Percentiles rank a stretch among this genome's conserved stretches.
Conservation (phyloP, 2,888 invertebrate species). For the Sympetrum striolatum region DNA sequence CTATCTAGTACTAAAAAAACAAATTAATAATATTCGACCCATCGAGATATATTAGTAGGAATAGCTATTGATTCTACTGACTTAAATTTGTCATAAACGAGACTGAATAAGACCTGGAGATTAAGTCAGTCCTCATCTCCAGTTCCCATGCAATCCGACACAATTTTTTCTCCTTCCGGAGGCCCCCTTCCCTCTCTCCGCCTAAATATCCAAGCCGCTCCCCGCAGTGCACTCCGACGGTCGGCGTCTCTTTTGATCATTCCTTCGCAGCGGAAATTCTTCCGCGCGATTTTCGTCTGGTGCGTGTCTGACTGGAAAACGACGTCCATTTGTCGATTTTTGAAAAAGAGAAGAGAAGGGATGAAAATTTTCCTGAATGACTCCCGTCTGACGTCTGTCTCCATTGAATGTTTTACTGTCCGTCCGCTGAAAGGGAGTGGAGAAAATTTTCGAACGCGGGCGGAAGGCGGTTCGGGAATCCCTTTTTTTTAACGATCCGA, state of each 20-base stretch:
- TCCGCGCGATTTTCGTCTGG: neutral
- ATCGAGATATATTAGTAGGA: too few relatives aligned
- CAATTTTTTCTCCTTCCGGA: neutral
- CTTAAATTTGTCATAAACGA: too few relatives aligned
- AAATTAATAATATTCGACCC: too few relatives aligned
- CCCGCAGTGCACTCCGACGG: neutral
- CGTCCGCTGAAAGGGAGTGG: neutral
- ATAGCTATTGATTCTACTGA: too few relatives aligned
- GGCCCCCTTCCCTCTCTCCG: neutral
- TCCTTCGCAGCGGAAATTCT: neutral
- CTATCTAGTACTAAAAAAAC: too few relatives aligned
- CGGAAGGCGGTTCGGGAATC: neutral
- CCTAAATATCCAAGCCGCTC: neutral
- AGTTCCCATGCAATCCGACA: too few relatives aligned
- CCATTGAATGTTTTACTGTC: slow-evolving; percentile 36
- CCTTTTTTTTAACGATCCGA: too few relatives aligned
- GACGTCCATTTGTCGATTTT: slow-evolving; percentile 38
- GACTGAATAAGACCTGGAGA: too few relatives aligned
- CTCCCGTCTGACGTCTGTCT: slow-evolving; percentile 1
- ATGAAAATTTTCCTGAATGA: slow-evolving; percentile 30
- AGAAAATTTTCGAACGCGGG: neutral
- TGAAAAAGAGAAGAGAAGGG: neutral
- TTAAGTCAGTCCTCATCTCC: too few relatives aligned
- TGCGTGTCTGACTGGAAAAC: slow-evolving; percentile 21
- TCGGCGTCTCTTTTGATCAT: slow-evolving; percentile 29